These are phyloP conservation scores for Philotrypesis tridentata DNA, from an alignment of 1,140 invertebrate species.

Conservation along the genomic window DNA sequence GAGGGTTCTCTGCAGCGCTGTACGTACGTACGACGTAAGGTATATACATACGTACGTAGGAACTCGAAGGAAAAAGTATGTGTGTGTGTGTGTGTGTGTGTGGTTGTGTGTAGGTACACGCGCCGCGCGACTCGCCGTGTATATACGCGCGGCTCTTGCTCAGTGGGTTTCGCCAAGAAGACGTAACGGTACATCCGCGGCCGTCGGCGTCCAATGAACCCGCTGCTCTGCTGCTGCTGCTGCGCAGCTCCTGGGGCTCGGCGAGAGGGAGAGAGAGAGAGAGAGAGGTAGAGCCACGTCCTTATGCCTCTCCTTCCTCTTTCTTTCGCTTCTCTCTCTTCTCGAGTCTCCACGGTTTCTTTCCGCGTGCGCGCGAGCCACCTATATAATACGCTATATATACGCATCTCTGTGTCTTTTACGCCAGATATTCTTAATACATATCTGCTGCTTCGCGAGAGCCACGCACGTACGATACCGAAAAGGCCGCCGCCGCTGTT, in stretches of 20 bases:
- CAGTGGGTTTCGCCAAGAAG: slow-evolving; percentile 48
- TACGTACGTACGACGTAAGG: not conserved
- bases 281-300: slow-evolving; percentile 19
- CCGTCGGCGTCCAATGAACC: slow-evolving; percentile 53
- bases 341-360: not conserved
- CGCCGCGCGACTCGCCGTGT: not conserved
- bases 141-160: not conserved
- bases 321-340: not conserved
- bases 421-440: no score
- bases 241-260: slow-evolving; percentile 11
- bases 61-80: not conserved
- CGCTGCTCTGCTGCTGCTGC: slow-evolving; percentile 23
- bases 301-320: slow-evolving; percentile 9
- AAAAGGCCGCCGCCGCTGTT: no score
- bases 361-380: no score
- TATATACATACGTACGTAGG: not conserved
- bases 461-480: no score
- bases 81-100: no score
- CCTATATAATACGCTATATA: no score
- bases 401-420: no score
- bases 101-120: not conserved
- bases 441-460: no score
- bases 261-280: slow-evolving; percentile 5
- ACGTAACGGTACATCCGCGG: slow-evolving; percentile 50
- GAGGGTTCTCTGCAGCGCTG: not conserved